Evolutionary conservation across 2,888 invertebrate species (phyloP).

Genomic region (Nephrotoma appendiculata): DNA sequence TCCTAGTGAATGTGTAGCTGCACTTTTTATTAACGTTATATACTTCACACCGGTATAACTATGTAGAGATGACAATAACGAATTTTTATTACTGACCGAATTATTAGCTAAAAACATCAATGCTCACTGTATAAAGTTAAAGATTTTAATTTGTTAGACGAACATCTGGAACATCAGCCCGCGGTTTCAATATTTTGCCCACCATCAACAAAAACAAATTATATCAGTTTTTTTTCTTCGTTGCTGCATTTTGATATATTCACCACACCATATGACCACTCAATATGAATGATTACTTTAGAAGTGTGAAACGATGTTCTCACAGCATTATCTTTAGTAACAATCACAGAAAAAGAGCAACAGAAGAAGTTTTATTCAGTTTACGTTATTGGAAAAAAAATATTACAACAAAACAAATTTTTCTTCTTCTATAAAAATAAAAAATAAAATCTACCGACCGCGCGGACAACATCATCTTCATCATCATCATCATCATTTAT

Average conservation of each 20-base stretch:
- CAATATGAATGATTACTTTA: slow-evolving; percentile 3
- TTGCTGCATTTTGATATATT: background rate
- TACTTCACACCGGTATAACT: no score
- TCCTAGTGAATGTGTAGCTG: no score
- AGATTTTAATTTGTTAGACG: no score
- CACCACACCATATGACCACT: background rate
- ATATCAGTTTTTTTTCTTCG: background rate
- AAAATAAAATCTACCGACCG: background rate
- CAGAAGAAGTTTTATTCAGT: background rate
- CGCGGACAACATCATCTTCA: background rate
- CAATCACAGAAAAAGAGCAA: background rate
- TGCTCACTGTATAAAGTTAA: no score
- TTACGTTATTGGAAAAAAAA: background rate
- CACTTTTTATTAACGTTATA: no score
- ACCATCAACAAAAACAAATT: background rate
- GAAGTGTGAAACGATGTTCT: slow-evolving; percentile 4
- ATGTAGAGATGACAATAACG: no score
- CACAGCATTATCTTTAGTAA: slow-evolving; percentile 2
- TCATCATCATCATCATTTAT: background rate
- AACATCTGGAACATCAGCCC: background rate
- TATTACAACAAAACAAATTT: background rate
- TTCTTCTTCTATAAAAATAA: background rate
- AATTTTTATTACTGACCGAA: no score
- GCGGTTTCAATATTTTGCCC: background rate
- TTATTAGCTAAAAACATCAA: no score